Percentiles rank a stretch among this genome's conserved stretches.
Conservation (phyloP, 1,140 invertebrate species). For the Meloidogyne chitwoodi region DNA sequence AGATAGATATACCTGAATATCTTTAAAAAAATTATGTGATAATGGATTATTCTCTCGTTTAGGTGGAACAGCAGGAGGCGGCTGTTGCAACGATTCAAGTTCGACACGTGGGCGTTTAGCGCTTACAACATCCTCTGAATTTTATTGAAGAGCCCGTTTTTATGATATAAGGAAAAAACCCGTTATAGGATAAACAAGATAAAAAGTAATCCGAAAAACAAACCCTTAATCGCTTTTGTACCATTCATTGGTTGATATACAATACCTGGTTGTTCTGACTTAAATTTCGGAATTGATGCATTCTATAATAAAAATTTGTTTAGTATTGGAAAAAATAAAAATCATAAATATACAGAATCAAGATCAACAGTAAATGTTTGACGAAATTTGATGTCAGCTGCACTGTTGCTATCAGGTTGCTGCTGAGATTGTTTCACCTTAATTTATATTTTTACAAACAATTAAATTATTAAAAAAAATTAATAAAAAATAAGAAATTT, state of each 20-base stretch:
- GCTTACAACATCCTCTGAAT: background rate
- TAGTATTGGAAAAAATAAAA: too few species aligned
- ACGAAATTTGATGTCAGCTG: background rate
- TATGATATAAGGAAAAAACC: too few species aligned
- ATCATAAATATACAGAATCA: slow-evolving; percentile 2
- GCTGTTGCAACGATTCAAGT: background rate
- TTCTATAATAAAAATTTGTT: background rate
- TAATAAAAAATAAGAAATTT: background rate
- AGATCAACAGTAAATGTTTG: slow-evolving; percentile 10
- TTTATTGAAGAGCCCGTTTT: too few species aligned
- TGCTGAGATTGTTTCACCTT: background rate
- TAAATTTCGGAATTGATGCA: background rate
- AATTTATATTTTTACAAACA: background rate
- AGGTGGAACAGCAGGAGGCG: background rate
- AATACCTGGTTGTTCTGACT: background rate
- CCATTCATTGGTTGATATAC: background rate
- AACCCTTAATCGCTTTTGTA: background rate
- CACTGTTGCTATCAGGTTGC: background rate
- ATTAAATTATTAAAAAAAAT: background rate
- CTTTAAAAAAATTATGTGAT: background rate
- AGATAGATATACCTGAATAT: background rate
- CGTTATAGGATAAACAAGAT: background rate
- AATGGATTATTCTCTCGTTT: background rate
- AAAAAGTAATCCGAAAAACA: background rate
- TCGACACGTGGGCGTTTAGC: background rate